Evolutionary conservation across 2,113 vertebrate genomes (phyloP), one percentile per base, ranked within the genome.

Genomic region (Notarius lentiginosus): DNA sequence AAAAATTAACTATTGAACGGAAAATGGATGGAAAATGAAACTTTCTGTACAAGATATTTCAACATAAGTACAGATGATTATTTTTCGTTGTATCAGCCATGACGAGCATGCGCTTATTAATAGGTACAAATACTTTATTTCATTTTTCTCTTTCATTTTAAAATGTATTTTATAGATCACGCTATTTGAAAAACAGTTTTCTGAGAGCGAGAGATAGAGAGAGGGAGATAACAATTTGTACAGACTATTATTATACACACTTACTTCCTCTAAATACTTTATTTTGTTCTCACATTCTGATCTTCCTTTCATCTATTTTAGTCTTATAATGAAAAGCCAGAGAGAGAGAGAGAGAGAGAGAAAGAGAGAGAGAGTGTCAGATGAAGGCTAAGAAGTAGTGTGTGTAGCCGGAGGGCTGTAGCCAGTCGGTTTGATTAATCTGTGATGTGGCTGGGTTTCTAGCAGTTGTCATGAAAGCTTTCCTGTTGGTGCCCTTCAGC

Each of bases 401-500:
- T 80, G 17, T 81, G 77, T 60, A 89, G 82, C 87, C 82, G 89
- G 83, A 91, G 87, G 87, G 88, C 86, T 84, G 90, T 83, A 76
- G 88, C 87, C 84, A 76, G 88, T 88, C 84, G 89, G 55, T 84
- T 84, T 81, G 91, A 93, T 94, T 92, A 91, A 83, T 77, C 89
- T 86, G 86, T 89, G 86, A 90, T 85, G 85, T 77, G 87, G 60
- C 89, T 87, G 60, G 82, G 63, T 89, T 83, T 89, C 86, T 91
- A 89, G 90, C 92, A 89, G 86, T 89, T 83, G 91, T 92, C 91
- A 94, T 94, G 92, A 93, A 94, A 94, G 91, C 82, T 65, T 90
- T 89, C 88, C 84, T 86, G 49, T 91, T 87, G 92, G 49, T 90
- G 89, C 91, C 93, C 90, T 30, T 65, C 81, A 93, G 92, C 92